Conservation (phyloP, 2,113 vertebrate species). For the Erpornis zantholeuca region DNA sequence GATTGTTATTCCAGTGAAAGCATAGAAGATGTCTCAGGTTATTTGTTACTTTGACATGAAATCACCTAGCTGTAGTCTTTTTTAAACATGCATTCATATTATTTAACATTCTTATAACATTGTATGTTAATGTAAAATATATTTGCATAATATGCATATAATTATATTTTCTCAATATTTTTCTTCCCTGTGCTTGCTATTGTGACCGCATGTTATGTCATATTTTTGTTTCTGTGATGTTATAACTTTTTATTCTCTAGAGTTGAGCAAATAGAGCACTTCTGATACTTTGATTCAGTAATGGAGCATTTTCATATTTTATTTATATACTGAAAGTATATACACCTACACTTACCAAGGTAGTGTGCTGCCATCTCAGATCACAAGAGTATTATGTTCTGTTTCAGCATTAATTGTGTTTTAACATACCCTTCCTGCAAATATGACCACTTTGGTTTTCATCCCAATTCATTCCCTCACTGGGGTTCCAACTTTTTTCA, state of each 20-base stretch:
- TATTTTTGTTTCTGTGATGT: slow-evolving; percentile 70
- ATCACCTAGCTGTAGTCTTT: slow-evolving; percentile 63
- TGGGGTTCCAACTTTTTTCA: slow-evolving; percentile 66
- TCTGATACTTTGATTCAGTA: slow-evolving; percentile 63
- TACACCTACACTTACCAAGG: slow-evolving; percentile 21
- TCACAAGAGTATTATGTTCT: slow-evolving; percentile 29
- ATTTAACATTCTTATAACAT: slow-evolving; percentile 69
- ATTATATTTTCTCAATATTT: slow-evolving; percentile 74
- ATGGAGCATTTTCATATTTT: slow-evolving; percentile 68
- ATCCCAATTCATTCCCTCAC: slow-evolving; percentile 39
- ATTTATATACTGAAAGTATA: slow-evolving; percentile 61
- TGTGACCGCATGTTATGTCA: slow-evolving; percentile 75
- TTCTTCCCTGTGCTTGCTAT: slow-evolving; percentile 73
- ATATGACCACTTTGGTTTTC: slow-evolving; percentile 33
- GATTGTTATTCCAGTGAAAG: slow-evolving; percentile 57
- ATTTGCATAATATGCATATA: slow-evolving; percentile 80
- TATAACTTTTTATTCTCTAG: slow-evolving; percentile 69
- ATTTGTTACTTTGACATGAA: slow-evolving; percentile 72
- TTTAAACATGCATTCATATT: slow-evolving; percentile 60
- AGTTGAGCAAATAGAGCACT: slow-evolving; percentile 59
- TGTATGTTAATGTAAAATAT: slow-evolving; percentile 77
- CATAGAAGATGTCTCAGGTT: slow-evolving; percentile 73
- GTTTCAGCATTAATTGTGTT: slow-evolving; percentile 11
- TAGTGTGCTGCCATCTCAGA: slow-evolving; percentile 56
- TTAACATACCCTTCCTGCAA: slow-evolving; percentile 39